These are phyloP conservation scores for Aproaerema taeniolella DNA, from an alignment of 2,888 invertebrate genomes.

Conservation along the genomic window DNA sequence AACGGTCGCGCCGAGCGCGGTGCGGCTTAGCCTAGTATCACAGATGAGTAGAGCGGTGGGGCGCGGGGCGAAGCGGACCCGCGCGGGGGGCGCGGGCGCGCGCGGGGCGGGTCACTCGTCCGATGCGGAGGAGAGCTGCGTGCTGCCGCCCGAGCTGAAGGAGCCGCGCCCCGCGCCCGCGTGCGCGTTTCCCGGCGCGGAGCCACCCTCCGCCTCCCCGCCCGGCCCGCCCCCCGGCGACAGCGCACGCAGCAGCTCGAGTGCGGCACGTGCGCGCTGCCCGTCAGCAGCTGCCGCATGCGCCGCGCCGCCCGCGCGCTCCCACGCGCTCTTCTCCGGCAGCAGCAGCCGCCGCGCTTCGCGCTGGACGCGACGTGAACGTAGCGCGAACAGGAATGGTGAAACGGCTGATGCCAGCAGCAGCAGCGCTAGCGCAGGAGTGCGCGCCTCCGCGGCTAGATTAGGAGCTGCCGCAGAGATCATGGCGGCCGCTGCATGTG, in stretches of 20 bases:
- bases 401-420: constrained; percentile 81
- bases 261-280: constrained; percentile 61
- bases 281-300: constrained; percentile 76
- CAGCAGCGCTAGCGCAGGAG: constrained; percentile 73
- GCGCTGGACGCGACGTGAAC: constrained; percentile 81
- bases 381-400: constrained; percentile 86
- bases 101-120: constrained; percentile 72
- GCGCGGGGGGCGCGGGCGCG: constrained; percentile 35
- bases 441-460: constrained; percentile 62
- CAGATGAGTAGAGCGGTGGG: constrained; percentile 76
- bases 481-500: constrained; percentile 71
- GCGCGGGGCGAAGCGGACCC: constrained; percentile 60
- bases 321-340: constrained; percentile 69
- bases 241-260: constrained; percentile 60
- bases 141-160: constrained; percentile 80
- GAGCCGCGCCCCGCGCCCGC: constrained; percentile 76
- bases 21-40: constrained; percentile 72
- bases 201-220: constrained; percentile 34
- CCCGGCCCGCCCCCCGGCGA: constrained; percentile 62
- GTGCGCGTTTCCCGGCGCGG: constrained; percentile 58
- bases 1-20: constrained; percentile 71
- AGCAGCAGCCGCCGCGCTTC: constrained; percentile 58
- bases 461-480: constrained; percentile 68
- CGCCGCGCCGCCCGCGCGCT: constrained; percentile 71
- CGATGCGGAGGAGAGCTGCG: constrained; percentile 79